Percentiles rank a stretch among this genome's conserved stretches.
These are phyloP conservation scores for Scaptodrosophila lebanonensis DNA, from an alignment of 1,140 invertebrate genomes.

Conservation along the genomic window DNA sequence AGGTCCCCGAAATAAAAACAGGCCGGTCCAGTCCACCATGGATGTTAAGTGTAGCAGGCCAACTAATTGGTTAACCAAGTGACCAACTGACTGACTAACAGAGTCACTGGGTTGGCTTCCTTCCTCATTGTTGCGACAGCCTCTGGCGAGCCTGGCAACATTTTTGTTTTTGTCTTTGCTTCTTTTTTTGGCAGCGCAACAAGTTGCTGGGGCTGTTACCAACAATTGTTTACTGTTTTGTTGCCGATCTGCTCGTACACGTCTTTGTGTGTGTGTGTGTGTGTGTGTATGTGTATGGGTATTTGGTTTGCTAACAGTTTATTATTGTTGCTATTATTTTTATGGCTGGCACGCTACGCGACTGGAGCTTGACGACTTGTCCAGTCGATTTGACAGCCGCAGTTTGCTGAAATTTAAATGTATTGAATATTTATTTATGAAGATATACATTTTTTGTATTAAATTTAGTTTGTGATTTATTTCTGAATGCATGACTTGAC, in stretches of 20 bases:
- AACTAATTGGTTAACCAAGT: slow-evolving; percentile 14
- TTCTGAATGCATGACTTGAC: no score
- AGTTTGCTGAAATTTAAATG: no score
- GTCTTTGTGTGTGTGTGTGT: no score
- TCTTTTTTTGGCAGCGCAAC: no score
- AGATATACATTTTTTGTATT: no score
- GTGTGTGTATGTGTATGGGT: slow-evolving; percentile 1
- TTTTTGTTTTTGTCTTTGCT: no score
- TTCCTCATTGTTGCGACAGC: slow-evolving; percentile 52
- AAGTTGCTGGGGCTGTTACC: slow-evolving; percentile 37
- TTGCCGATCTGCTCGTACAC: not conserved
- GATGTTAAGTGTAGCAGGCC: not conserved
- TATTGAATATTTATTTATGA: no score
- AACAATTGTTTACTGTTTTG: not conserved
- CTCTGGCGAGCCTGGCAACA: slow-evolving; percentile 18
- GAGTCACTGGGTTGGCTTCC: slow-evolving; percentile 21
- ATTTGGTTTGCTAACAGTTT: not conserved
- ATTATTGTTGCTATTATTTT: slow-evolving; percentile 23
- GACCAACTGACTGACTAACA: slow-evolving; percentile 46
- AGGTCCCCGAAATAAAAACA: not conserved
- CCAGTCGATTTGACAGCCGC: no score
- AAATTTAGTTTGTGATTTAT: no score
- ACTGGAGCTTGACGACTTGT: no score
- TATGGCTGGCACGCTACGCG: slow-evolving; percentile 13
- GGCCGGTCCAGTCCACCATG: not conserved